Base-by-base conservation (phyloP, 30 jellyfish, hydroid and myxozoan species). In the Cassiopea andromeda region DNA sequence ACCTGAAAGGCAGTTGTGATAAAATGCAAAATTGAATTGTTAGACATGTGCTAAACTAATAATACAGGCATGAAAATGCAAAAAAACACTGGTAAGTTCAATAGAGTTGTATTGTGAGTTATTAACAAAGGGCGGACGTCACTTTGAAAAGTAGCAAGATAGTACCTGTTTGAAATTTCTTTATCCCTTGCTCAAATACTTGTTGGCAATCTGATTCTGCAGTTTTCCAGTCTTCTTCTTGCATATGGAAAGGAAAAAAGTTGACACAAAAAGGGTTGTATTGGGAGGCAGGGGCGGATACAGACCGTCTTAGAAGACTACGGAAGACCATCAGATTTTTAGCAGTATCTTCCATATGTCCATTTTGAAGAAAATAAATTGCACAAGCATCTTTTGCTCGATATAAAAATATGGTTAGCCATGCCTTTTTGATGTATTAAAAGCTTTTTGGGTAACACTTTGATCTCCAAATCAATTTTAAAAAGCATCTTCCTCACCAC, bases 171-270 rank as follows among this genome's bases (percentile, higher is more conserved):
- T 67, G 46, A 50, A 86, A 75, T 66, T 86, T 86, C 77, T 45
- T 46, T 38, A 75, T 78, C 4, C 95, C 97, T 64, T 92, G 92
- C 8, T 74, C 87, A 66, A 59, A 92, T 69, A 74, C 81, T 69
- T 73, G 48, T 12, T 71, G 71, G 58, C 84, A 82, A 18, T 77
- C 48, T 46, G 75, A 67, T 60, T 92, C 98, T 38, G 91, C 88
- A 14, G 70, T 69, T 64, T 75, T 49, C 97, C 98, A 94, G 44
- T 82, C 89, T 45, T 79, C 96, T 70, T 85, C 98, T 94, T 44
- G 38, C 38, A 60, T 16, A 87, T 0, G 19, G 48, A 80, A 43
- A 70, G 6, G 16, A 1, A 70, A 6, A 70, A 16, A 16, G 75
- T 3, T 66, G 75, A 19, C 0, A 66, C 38, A 27, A 27, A 27